Evolutionary conservation across 1,140 invertebrate genomes (phyloP), one percentile per base, ranked within the genome.

Genomic region (Leptinotarsa texana): DNA sequence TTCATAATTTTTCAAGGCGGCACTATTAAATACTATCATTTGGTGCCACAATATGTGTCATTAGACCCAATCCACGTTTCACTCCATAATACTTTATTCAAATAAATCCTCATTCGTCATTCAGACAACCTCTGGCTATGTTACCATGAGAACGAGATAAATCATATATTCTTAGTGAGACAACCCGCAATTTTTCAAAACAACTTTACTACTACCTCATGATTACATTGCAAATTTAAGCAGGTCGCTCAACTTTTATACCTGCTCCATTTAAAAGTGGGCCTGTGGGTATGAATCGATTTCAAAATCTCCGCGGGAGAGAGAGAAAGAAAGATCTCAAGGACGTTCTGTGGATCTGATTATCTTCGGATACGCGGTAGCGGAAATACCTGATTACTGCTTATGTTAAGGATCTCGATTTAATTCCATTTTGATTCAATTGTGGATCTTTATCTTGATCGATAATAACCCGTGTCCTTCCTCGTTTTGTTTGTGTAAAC

Each of bases 361-460:
- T 57, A 57, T 57, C 51, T 57, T 57, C 17, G 17, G 51, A 57
- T 57, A 18, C n/a, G 51, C 15, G 51, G 51, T 57, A 57, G 51
- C 51, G 51, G 51, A 57, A 57, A 57, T 57, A 57, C 51, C 51
- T 57, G 51, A 57, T 57, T 57, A 57, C 51, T n/a, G 51, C 51
- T 57, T 18, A 57, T 18, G 51, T 57, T 57, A n/a, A 18, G 51
- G n/a, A 57, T 57, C 51, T 57, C 13, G 51, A 57, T 57, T 57
- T 57, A 57, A 57, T 57, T 57, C 17, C 15, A 57, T 57, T 57
- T 57, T 57, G 51, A 57, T 57, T 57, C 51, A 57, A 57, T 57
- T 57, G 51, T 57, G 51, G 17, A 57, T 57, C 4, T 57, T 57
- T 57, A 57, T 57, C 51, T 4, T 18, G 13, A 13, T 18, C n/a